Evolutionary conservation across 2,113 vertebrate species (phyloP).

Genomic region (Laticauda laticaudata): DNA sequence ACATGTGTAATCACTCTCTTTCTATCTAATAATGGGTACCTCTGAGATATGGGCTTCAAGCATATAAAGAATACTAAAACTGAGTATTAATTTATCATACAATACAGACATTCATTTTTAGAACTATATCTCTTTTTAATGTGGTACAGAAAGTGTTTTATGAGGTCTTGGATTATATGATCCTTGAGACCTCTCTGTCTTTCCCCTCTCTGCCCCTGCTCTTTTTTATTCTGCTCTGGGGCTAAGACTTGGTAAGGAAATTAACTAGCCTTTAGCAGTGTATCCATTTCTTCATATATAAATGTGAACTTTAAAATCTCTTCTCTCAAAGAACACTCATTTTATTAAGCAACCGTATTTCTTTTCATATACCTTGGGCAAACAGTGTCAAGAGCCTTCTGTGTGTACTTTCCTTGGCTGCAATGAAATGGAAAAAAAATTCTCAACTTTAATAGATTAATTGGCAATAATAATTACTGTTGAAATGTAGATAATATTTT

Average conservation of each 20-base stretch:
- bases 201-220: background rate
- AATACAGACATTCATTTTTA: fast-evolving
- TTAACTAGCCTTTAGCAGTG: background rate
- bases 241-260: background rate
- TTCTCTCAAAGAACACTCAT: slow-evolving; percentile 19
- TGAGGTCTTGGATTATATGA: background rate
- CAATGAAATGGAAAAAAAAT: background rate
- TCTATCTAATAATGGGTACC: background rate
- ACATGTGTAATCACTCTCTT: background rate
- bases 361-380: slow-evolving; percentile 3
- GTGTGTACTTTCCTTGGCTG: background rate
- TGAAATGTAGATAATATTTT: slow-evolving; percentile 1
- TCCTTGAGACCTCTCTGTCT: background rate
- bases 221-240: background rate
- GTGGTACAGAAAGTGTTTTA: background rate
- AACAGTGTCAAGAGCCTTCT: background rate
- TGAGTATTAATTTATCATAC: background rate
- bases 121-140: background rate
- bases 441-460: slow-evolving; percentile 18
- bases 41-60: background rate
- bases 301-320: background rate
- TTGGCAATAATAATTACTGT: background rate
- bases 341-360: slow-evolving; percentile 23
- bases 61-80: background rate
- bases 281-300: background rate